phyloP scores from a whole-genome alignment of 2,113 vertebrate genomes.

The Carassius gibelio region DNA sequence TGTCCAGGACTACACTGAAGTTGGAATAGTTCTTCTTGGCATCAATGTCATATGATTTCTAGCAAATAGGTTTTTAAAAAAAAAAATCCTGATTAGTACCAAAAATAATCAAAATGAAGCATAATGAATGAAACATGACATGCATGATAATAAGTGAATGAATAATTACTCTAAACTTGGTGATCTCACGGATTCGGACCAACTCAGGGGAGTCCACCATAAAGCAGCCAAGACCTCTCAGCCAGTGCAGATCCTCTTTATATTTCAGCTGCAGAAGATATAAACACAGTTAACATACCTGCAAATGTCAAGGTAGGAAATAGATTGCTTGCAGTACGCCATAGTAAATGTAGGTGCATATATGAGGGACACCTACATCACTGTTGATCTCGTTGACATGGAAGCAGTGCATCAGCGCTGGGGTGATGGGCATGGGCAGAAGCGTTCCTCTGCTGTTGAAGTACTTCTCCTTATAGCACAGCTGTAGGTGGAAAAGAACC shows the following conservation, averaged over 20 bases:
- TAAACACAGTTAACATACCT: conserved; percentile 23
- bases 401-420: conserved; percentile 86
- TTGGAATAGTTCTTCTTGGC: conserved; percentile 92
- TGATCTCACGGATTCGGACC: conserved; percentile 85
- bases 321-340: no score
- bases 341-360: not conserved
- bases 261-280: conserved; percentile 83
- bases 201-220: conserved; percentile 93
- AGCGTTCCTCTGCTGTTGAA: conserved; percentile 85
- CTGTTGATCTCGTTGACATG: conserved; percentile 93
- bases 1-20: conserved; percentile 86
- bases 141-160: conserved; percentile 8
- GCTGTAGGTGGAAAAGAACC: conserved; percentile 67
- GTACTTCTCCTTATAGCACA: conserved; percentile 94
- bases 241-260: conserved; percentile 90
- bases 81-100: not conserved
- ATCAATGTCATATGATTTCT: conserved; percentile 81
- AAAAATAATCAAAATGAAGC: not conserved
- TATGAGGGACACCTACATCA: conserved; percentile 77
- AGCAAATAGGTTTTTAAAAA: conserved; percentile 54
- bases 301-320: not conserved
- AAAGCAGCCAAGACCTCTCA: conserved; percentile 93
- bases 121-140: not conserved
- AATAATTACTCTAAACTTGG: conserved; percentile 83
- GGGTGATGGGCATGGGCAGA: conserved; percentile 89